These are phyloP conservation scores for Caenorhabditis remanei DNA, from an alignment of 1,140 invertebrate genomes.

Conservation along the genomic window DNA sequence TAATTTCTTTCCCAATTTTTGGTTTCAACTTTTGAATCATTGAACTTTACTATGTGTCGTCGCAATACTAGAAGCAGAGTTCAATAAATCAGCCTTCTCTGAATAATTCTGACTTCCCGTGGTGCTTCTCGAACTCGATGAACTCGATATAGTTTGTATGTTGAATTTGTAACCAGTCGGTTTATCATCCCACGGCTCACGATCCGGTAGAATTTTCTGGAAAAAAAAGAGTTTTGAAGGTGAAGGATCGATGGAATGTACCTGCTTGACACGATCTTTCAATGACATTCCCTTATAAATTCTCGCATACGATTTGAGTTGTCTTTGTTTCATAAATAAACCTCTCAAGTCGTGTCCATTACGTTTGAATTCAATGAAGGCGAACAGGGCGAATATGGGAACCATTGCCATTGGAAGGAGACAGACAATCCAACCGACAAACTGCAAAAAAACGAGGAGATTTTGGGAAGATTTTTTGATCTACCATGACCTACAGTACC, in stretches of 20 bases:
- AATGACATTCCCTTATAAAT: background rate
- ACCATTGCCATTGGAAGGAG: slow-evolving; percentile 10
- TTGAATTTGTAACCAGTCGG: slow-evolving; percentile 3
- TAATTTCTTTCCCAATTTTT: background rate
- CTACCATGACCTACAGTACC: no score
- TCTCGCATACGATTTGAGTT: slow-evolving; percentile 15
- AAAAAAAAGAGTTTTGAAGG: background rate
- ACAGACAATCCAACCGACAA: slow-evolving; percentile 22
- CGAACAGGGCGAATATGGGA: background rate
- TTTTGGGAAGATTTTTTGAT: background rate
- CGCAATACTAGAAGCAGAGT: background rate
- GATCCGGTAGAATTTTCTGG: slow-evolving; percentile 24
- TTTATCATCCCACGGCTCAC: slow-evolving; percentile 28
- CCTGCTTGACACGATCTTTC: slow-evolving; percentile 27
- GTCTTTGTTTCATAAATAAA: slow-evolving; percentile 28
- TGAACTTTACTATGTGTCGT: slow-evolving; percentile 13
- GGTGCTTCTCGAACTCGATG: background rate
- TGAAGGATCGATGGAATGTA: no score
- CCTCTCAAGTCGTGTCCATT: slow-evolving; percentile 12
- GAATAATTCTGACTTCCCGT: background rate
- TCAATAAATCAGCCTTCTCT: background rate
- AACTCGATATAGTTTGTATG: background rate
- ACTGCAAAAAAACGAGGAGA: background rate
- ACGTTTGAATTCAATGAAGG: background rate
- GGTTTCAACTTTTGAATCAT: background rate